Evolutionary conservation across 1,140 invertebrate genomes (phyloP).

Genomic region (Oedothorax gibbosus): DNA sequence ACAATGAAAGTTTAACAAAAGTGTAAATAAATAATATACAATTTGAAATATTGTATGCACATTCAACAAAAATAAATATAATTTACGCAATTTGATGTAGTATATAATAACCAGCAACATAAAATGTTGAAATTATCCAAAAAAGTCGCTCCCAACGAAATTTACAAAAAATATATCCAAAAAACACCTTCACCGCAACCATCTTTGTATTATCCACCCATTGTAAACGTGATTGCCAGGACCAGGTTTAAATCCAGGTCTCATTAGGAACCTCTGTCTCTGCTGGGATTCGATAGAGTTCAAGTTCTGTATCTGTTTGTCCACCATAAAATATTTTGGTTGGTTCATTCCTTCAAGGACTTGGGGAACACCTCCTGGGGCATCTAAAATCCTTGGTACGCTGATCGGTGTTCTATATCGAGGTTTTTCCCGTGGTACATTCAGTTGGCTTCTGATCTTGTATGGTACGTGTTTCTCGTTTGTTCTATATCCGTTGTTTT

Average conservation of each 20-base stretch:
- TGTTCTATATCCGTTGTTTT: neutral
- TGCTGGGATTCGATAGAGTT: conserved; percentile 21
- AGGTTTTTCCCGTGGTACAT: neutral
- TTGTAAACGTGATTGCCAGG: neutral
- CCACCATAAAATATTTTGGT: neutral
- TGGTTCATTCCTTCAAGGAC: too few species aligned
- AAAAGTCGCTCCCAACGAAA: conserved; percentile 25
- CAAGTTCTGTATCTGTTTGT: conserved; percentile 10
- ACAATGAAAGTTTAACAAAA: too few species aligned
- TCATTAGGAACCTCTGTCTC: neutral
- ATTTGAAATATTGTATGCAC: too few species aligned
- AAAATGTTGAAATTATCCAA: neutral
- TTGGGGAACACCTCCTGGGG: conserved; percentile 17
- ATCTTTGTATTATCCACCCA: conserved; percentile 33
- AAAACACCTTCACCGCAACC: neutral
- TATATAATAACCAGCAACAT: too few species aligned
- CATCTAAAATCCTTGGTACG: conserved; percentile 22
- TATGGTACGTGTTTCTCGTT: neutral
- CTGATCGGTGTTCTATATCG: neutral
- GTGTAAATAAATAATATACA: too few species aligned
- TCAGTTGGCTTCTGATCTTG: neutral
- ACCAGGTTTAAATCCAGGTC: neutral
- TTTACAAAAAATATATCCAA: neutral
- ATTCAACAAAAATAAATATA: too few species aligned
- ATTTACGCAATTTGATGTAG: too few species aligned